Evolutionary conservation across 2,113 vertebrate genomes (phyloP), one percentile per base, ranked within the genome.

Genomic region (Ancistrus triradiatus): DNA sequence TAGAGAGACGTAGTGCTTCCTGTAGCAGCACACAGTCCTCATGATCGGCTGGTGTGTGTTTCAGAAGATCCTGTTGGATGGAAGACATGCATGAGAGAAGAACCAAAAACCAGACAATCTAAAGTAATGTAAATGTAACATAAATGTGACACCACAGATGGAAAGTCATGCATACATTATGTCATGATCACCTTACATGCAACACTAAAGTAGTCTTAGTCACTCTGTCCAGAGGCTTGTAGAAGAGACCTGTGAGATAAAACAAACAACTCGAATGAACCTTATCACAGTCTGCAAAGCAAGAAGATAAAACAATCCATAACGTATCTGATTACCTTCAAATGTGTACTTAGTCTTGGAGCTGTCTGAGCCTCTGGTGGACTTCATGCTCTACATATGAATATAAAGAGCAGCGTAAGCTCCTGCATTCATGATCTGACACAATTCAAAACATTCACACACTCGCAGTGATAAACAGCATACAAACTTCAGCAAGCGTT

Each of bases 161-260:
- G 27, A 28, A 3, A n/a, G 15, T 3, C n/a, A n/a, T n/a, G n/a
- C n/a, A n/a, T n/a, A n/a, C n/a, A n/a, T n/a, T n/a, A n/a, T n/a
- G n/a, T n/a, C n/a, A n/a, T n/a, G n/a, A n/a, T n/a, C n/a, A n/a
- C n/a, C 81, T 86, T 68, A 89, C 87, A 37, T 64, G 82, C 51
- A 89, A 64, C 28, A 84, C 84, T 3, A 89, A 78, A 19, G 84
- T 89, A n/a, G 84, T 89, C 74, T 80, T 89, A 56, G 85, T 89
- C 27, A 89, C 77, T 75, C 86, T 74, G 51, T 89, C 86, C 77
- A 89, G 57, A 57, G 87, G 87, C 25, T 82, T 87, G 73, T 89
- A 89, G 1, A 89, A 80, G 1, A 89, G 81, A 78, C 81, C 87
- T 89, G 78, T 53, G 18, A 56, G 13, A 40, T 13, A 14, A 7